phyloP scores from a whole-genome alignment of 2,797 vertebrate genomes.

The Sebastes aleutianus region DNA sequence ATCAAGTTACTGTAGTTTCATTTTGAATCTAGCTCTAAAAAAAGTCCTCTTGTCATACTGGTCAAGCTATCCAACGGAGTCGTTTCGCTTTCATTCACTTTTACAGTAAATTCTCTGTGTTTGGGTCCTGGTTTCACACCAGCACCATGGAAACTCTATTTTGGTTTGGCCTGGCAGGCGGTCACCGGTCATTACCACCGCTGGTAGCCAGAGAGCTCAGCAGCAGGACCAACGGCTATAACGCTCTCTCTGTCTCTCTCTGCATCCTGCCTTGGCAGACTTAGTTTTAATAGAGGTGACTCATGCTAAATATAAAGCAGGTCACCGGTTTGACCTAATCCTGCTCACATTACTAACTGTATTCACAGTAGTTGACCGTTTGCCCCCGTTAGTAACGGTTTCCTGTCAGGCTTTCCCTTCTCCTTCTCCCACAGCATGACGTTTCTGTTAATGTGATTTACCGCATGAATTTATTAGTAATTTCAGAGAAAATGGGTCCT shows the following conservation, averaged over 20 bases:
- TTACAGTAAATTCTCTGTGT: slow-evolving; percentile 25
- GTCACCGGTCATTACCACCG: slow-evolving; percentile 57
- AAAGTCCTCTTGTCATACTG: neutral
- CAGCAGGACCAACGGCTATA: slow-evolving; percentile 5
- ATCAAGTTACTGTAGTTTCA: neutral
- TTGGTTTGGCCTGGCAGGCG: slow-evolving; percentile 55
- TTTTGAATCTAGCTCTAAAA: neutral
- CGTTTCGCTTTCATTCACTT: slow-evolving; percentile 14
- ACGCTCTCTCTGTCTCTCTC: slow-evolving; percentile 14
- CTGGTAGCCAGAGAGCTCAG: slow-evolving; percentile 15
- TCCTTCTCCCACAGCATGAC: neutral
- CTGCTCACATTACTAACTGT: slow-evolving; percentile 29
- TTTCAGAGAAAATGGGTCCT: neutral
- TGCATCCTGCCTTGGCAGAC: slow-evolving; percentile 9
- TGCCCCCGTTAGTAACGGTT: neutral
- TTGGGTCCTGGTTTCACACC: slow-evolving; percentile 42
- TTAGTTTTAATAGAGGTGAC: slow-evolving; percentile 38
- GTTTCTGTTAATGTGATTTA: neutral
- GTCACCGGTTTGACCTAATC: slow-evolving; percentile 31
- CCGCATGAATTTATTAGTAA: neutral
- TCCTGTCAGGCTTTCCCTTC: neutral
- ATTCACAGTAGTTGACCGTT: slow-evolving; percentile 20
- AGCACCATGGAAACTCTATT: slow-evolving; percentile 60
- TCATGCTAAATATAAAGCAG: slow-evolving; percentile 30
- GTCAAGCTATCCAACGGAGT: neutral